phyloP scores from a whole-genome alignment of 2,888 invertebrate species.

The Oxycera nigricornis region DNA sequence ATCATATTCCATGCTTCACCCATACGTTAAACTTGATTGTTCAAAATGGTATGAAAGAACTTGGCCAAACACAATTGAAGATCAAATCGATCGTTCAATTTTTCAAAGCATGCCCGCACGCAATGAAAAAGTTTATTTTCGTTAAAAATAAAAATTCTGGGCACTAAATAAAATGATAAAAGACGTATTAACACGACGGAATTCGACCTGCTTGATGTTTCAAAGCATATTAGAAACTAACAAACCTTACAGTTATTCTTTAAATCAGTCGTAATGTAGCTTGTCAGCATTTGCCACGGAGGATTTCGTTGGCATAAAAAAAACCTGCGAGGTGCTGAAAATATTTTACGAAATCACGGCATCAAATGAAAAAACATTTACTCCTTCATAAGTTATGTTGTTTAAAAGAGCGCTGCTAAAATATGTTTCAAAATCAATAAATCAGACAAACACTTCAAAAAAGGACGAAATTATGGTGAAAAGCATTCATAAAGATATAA shows the following conservation, averaged over 20 bases:
- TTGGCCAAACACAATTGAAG: no score
- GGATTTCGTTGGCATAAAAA: neutral
- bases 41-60: no score
- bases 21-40: no score
- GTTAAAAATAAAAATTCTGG: neutral
- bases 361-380: neutral
- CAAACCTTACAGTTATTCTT: neutral
- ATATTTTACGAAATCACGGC: neutral
- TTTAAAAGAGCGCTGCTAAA: neutral
- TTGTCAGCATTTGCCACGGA: no score
- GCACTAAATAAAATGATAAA: neutral
- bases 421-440: neutral
- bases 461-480: neutral
- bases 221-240: neutral
- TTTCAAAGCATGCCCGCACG: no score
- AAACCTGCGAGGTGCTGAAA: neutral
- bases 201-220: neutral
- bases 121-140: neutral
- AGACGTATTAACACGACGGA: neutral
- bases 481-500: neutral
- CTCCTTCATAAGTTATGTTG: neutral
- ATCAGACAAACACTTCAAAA: neutral
- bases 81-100: no score
- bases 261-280: no score
- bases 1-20: no score